phyloP scores from a whole-genome alignment of 2,888 invertebrate species.

The Philereme transversata region DNA sequence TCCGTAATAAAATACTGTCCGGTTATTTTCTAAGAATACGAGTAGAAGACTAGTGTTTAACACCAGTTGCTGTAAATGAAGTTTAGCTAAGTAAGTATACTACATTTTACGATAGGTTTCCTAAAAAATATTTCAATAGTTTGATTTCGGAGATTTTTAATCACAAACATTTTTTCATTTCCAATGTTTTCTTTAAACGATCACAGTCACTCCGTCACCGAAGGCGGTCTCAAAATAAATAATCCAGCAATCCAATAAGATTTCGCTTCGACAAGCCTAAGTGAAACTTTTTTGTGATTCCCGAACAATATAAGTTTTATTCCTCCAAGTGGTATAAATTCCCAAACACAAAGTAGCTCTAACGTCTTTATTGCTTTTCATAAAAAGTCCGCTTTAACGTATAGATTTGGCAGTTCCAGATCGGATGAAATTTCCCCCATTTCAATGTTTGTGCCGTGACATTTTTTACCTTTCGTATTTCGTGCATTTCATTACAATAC shows the following conservation, averaged over 20 bases:
- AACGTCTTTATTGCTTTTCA: conserved; percentile 83
- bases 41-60: too few relatives aligned
- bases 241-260: conserved; percentile 78
- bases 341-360: conserved; percentile 81
- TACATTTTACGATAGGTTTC: background rate
- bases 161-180: background rate
- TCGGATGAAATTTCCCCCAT: conserved; percentile 57
- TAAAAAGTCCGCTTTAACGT: conserved; percentile 74
- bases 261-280: conserved; percentile 76
- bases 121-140: background rate
- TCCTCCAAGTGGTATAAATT: conserved; percentile 81
- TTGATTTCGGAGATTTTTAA: background rate
- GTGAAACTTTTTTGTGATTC: conserved; percentile 79
- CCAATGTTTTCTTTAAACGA: conserved; percentile 6
- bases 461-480: conserved; percentile 53
- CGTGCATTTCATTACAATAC: conserved; percentile 29
- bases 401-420: conserved; percentile 69
- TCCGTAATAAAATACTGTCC: too few relatives aligned
- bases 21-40: too few relatives aligned
- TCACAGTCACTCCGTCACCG: conserved; percentile 50
- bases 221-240: conserved; percentile 67
- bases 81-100: too few relatives aligned
- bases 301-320: conserved; percentile 82
- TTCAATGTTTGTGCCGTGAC: conserved; percentile 45
- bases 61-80: too few relatives aligned